A percentile compares a stretch with the other conserved stretches of the same genome.
These are phyloP conservation scores for Procambarus clarkii DNA, from an alignment of 1,140 invertebrate species.

Conservation along the genomic window DNA sequence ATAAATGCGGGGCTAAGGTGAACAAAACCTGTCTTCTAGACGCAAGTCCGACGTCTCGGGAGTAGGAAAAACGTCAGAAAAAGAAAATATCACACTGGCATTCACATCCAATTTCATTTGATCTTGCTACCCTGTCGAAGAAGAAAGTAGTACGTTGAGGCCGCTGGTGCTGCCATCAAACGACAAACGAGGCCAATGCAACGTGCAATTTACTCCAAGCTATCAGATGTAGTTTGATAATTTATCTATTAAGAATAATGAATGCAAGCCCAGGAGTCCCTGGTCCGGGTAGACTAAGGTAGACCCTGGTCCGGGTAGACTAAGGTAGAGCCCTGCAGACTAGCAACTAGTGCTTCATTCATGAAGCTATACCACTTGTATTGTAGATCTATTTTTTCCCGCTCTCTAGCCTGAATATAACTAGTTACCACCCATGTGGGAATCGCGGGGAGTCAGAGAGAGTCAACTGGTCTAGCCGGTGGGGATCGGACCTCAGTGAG, in stretches of 20 bases:
- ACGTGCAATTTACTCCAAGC: background rate
- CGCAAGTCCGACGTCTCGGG: background rate
- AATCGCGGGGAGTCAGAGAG: background rate
- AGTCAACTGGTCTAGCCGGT: background rate
- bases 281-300: background rate
- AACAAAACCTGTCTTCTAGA: background rate
- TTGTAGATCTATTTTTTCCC: background rate
- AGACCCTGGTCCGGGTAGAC: too few relatives aligned
- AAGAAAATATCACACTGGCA: background rate
- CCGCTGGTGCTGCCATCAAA: background rate
- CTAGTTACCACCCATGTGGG: background rate
- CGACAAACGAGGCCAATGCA: background rate
- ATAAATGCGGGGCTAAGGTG: too few relatives aligned
- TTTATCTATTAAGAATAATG: constrained; percentile 9
- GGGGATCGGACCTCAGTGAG: too few relatives aligned
- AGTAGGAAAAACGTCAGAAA: background rate
- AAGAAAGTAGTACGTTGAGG: background rate
- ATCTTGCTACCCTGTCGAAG: background rate
- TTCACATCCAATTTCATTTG: background rate
- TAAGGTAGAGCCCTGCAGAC: background rate
- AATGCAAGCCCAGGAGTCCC: background rate
- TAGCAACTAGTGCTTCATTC: background rate
- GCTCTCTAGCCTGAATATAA: background rate
- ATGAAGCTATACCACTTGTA: background rate
- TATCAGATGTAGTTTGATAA: constrained; percentile 7